Percentiles rank a stretch among this genome's conserved stretches.
Conservation (phyloP, 2,113 vertebrate species). For the Etia nguti region DNA sequence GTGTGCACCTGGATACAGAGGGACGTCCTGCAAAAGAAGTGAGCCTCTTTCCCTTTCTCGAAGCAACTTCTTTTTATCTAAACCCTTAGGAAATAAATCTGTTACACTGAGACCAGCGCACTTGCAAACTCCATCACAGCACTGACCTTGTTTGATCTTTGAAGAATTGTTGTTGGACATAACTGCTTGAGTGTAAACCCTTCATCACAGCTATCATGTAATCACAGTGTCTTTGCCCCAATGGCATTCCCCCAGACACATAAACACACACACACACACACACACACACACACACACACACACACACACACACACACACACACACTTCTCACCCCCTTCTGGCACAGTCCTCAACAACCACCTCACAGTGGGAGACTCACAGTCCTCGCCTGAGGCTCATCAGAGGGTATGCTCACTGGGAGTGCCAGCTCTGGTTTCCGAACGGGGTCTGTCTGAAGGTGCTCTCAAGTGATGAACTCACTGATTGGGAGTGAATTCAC, state of each 20-base stretch:
- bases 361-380: constrained; percentile 42
- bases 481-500: constrained; percentile 64
- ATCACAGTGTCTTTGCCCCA: constrained; percentile 59
- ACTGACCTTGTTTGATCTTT: constrained; percentile 59
- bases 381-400: constrained; percentile 55
- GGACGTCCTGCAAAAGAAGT: constrained; percentile 96
- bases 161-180: constrained; percentile 38
- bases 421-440: constrained; percentile 23
- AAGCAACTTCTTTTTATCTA: background rate
- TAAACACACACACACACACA: background rate
- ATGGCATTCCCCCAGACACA: background rate
- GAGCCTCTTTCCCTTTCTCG: constrained; percentile 52
- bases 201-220: constrained; percentile 68
- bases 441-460: constrained; percentile 36
- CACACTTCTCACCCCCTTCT: background rate
- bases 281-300: background rate
- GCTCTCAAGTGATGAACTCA: constrained; percentile 58
- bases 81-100: background rate
- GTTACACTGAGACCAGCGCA: background rate
- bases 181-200: constrained; percentile 51
- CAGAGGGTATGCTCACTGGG: constrained; percentile 51
- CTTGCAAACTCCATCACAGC: constrained; percentile 1
- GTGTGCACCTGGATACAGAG: constrained; percentile 91
- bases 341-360: constrained; percentile 31
- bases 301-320: background rate